These are phyloP conservation scores for Spodoptera frugiperda DNA, from an alignment of 1,140 invertebrate species.

Conservation along the genomic window DNA sequence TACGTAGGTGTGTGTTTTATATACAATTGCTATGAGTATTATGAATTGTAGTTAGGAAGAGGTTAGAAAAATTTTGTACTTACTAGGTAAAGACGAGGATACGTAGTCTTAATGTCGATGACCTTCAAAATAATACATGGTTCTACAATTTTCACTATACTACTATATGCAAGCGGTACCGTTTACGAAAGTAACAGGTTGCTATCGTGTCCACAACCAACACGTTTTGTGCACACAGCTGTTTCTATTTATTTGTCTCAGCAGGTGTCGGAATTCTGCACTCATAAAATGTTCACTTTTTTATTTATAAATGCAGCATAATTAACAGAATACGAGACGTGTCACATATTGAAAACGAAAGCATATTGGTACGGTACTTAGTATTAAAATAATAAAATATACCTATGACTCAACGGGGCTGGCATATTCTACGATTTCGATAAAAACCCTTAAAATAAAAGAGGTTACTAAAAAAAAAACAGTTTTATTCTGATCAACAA, in stretches of 20 bases:
- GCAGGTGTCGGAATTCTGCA: slow-evolving; percentile 5
- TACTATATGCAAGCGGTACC: neutral
- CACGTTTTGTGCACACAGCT: slow-evolving; percentile 10
- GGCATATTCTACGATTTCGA: too few species aligned
- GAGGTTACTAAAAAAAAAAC: too few species aligned
- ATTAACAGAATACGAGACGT: neutral
- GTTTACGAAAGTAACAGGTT: neutral
- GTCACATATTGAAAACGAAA: slow-evolving; percentile 1
- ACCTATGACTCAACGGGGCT: too few species aligned
- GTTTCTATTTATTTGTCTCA: slow-evolving; percentile 17
- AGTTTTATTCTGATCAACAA: too few species aligned
- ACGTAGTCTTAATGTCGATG: neutral
- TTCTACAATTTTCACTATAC: slow-evolving; percentile 5
- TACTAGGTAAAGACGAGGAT: neutral
- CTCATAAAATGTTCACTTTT: neutral
- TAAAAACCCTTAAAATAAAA: too few species aligned
- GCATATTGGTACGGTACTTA: too few species aligned
- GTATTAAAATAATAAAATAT: too few species aligned
- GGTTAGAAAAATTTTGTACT: too few species aligned
- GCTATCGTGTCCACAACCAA: neutral
- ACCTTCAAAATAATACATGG: slow-evolving; percentile 8
- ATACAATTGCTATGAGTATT: too few species aligned
- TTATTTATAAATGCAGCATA: neutral
- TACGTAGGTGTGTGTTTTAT: too few species aligned
- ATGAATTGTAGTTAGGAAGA: too few species aligned